Conservation (phyloP, 2,797 vertebrate genomes). For the Clamator glandarius region DNA sequence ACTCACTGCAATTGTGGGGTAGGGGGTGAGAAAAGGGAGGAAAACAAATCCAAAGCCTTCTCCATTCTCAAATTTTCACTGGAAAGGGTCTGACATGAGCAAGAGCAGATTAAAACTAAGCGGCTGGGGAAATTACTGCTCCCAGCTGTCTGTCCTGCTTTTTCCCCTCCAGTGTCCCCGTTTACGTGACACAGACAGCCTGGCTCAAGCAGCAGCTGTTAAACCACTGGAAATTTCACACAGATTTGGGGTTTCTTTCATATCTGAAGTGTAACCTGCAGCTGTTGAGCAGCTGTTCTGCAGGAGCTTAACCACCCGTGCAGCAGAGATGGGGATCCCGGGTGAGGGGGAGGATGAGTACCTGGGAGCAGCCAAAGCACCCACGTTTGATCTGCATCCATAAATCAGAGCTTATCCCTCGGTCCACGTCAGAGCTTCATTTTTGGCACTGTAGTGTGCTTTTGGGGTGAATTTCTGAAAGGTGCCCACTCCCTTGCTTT, state of each 20-base stretch:
- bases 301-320: slow-evolving; percentile 17
- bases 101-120: background rate
- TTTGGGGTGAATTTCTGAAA: background rate
- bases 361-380: background rate
- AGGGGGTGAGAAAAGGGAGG: background rate
- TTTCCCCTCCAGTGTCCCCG: background rate
- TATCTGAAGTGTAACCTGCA: slow-evolving; percentile 30
- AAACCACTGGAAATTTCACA: slow-evolving; percentile 72
- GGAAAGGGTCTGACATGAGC: background rate
- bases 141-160: slow-evolving; percentile 50
- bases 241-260: slow-evolving; percentile 59
- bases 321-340: background rate
- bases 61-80: slow-evolving; percentile 5
- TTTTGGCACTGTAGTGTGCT: rapidly evolving
- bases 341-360: rapidly evolving
- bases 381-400: background rate
- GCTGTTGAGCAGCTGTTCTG: slow-evolving; percentile 56
- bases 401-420: background rate
- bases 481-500: background rate
- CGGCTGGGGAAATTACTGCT: slow-evolving; percentile 2
- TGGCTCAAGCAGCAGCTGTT: slow-evolving; percentile 63
- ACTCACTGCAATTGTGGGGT: background rate
- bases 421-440: background rate
- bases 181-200: slow-evolving; percentile 52
- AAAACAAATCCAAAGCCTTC: background rate